Conservation (phyloP, 30 jellyfish, hydroid and myxozoan species). For the Aurelia sp. region DNA sequence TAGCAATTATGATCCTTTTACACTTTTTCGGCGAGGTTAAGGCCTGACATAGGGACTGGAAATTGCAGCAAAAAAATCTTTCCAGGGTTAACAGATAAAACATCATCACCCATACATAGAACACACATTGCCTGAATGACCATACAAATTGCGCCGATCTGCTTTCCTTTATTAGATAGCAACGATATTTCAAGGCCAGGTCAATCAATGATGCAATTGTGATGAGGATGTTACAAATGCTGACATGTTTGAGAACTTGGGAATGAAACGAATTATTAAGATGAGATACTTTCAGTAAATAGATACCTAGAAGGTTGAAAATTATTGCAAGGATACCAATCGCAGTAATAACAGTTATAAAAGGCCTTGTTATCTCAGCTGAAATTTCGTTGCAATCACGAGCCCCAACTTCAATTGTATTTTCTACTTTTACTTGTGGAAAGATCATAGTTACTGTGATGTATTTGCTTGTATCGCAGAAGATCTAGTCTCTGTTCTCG, state of each 20-base stretch:
- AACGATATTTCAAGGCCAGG: neutral
- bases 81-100: conserved; percentile 6
- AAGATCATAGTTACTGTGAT: no score
- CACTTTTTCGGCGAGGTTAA: neutral
- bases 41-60: neutral
- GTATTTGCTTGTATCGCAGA: no score
- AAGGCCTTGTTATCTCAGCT: no score
- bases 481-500: no score
- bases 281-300: neutral
- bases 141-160: neutral
- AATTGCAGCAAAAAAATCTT: conserved; percentile 13
- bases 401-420: no score
- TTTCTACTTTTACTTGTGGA: no score
- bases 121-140: neutral
- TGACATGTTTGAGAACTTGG: neutral
- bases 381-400: no score
- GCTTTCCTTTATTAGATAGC: neutral
- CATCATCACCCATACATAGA: neutral
- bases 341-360: neutral
- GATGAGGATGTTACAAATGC: neutral
- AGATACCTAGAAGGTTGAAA: neutral
- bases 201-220: neutral
- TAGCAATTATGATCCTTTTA: neutral
- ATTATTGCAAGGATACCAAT: neutral
- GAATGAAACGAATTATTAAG: neutral